Evolutionary conservation across 2,113 vertebrate genomes (phyloP).

Genomic region (Eretmodus cyanostictus): DNA sequence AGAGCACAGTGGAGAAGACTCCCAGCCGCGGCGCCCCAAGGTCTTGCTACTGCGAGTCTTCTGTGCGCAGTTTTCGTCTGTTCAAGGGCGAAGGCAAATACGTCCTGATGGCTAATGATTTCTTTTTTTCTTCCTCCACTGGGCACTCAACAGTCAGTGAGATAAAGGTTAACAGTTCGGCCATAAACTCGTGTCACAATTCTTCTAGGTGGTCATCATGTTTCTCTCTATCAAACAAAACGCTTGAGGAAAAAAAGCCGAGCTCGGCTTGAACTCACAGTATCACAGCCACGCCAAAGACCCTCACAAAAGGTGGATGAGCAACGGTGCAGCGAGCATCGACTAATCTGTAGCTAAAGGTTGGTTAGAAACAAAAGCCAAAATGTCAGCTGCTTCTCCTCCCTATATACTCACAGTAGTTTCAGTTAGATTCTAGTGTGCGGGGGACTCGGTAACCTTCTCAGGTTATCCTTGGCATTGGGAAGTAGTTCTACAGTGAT

Average conservation of each 20-base stretch:
- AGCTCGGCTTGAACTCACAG: slow-evolving; percentile 20
- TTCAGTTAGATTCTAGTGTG: slow-evolving; percentile 1
- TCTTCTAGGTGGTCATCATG: not conserved
- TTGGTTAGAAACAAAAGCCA: slow-evolving; percentile 3
- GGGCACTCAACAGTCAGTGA: not conserved
- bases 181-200: not conserved
- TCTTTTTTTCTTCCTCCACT: not conserved
- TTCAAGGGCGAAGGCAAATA: slow-evolving; percentile 3
- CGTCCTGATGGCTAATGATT: not conserved
- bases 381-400: not conserved
- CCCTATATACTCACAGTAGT: slow-evolving; percentile 46
- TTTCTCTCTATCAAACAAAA: not conserved
- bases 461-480: slow-evolving; percentile 26
- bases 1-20: not conserved
- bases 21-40: not conserved
- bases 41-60: not conserved
- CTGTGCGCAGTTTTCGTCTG: not conserved
- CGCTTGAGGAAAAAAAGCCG: not conserved
- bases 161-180: slow-evolving; percentile 8
- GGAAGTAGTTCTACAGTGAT: slow-evolving; percentile 1
- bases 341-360: not conserved
- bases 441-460: not conserved
- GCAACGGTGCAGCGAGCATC: slow-evolving; percentile 1
- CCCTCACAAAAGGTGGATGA: not conserved
- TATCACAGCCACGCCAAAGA: slow-evolving; percentile 2